These are phyloP conservation scores for Melanotaenia duboulayi DNA, from an alignment of 2,113 vertebrate species.

Conservation along the genomic window DNA sequence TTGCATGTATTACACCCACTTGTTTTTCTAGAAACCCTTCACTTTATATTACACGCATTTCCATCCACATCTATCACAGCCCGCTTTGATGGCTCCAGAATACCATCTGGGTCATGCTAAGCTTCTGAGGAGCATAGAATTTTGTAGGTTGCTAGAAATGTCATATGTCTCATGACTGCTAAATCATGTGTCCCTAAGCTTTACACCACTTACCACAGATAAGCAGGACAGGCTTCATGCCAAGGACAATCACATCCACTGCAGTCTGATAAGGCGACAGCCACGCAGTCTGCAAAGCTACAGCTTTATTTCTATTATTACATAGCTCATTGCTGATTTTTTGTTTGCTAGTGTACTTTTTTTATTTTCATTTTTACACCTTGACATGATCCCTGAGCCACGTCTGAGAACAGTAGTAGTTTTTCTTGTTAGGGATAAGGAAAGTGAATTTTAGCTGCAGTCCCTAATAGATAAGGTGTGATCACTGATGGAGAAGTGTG, in stretches of 20 bases:
- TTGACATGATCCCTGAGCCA: neutral
- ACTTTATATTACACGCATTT: neutral
- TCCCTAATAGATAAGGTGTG: slow-evolving; percentile 44
- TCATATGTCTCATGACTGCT: slow-evolving; percentile 43
- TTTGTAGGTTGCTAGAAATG: slow-evolving; percentile 32
- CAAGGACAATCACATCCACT: slow-evolving; percentile 58
- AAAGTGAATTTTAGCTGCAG: slow-evolving; percentile 35
- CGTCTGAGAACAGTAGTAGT: neutral
- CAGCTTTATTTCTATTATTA: slow-evolving; percentile 25
- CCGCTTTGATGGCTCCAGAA: neutral
- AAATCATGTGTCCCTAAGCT: slow-evolving; percentile 30
- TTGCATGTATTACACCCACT: neutral
- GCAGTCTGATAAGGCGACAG: slow-evolving; percentile 56
- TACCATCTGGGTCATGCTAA: too few relatives aligned
- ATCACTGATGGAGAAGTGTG: slow-evolving; percentile 35
- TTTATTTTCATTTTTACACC: slow-evolving; percentile 16
- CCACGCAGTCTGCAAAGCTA: slow-evolving; percentile 35
- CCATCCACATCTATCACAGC: neutral
- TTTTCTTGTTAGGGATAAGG: slow-evolving; percentile 19
- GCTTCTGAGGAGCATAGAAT: neutral
- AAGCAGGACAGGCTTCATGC: slow-evolving; percentile 64
- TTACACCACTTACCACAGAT: slow-evolving; percentile 48
- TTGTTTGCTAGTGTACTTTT: neutral
- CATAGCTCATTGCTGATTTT: neutral
- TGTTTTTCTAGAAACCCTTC: neutral